Percentiles rank a stretch among this genome's conserved stretches.
phyloP scores from a whole-genome alignment of 2,797 vertebrate species.

The Acanthiza pusilla region DNA sequence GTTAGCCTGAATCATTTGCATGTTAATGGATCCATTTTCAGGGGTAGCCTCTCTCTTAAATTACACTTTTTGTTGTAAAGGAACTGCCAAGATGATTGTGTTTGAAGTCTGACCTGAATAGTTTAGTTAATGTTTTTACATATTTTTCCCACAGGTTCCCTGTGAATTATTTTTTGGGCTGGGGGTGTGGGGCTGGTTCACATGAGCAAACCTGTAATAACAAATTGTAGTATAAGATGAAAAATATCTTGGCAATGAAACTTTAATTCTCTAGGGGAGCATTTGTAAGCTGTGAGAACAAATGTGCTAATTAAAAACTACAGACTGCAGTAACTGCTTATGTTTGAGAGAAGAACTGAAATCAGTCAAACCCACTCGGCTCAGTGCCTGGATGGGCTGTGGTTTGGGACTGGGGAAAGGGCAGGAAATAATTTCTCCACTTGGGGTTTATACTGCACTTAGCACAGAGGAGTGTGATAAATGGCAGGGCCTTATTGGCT shows the following conservation, averaged over 20 bases:
- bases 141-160: background rate
- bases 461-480: background rate
- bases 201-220: constrained; percentile 22
- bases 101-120: constrained; percentile 21
- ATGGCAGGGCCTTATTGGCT: background rate
- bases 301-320: constrained; percentile 41
- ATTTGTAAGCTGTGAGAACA: constrained; percentile 42
- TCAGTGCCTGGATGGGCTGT: background rate
- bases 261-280: background rate
- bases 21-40: background rate
- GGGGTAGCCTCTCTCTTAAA: background rate
- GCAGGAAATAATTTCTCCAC: background rate
- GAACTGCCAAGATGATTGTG: background rate
- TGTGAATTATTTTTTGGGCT: background rate
- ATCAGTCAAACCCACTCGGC: background rate
- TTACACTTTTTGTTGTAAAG: background rate
- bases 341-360: background rate
- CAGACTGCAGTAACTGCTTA: background rate
- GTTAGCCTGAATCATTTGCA: background rate
- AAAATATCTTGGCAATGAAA: constrained; percentile 17
- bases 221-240: background rate
- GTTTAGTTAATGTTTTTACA: background rate
- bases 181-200: background rate
- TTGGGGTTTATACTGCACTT: background rate
- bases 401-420: background rate